Conservation (phyloP, 2,888 invertebrate species). For the Dastarcus helophoroides region DNA sequence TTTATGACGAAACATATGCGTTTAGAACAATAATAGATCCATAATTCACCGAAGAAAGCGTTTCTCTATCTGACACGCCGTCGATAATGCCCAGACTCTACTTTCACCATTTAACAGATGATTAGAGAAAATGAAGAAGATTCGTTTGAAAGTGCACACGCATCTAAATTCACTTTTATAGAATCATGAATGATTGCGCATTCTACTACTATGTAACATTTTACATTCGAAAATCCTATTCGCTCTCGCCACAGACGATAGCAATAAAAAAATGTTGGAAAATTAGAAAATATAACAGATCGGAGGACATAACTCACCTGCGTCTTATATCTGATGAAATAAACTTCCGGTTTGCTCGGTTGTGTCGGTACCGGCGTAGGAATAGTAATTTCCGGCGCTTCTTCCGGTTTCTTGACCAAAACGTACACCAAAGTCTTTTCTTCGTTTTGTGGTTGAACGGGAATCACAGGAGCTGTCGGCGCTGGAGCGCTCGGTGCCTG, state of each 20-base stretch:
- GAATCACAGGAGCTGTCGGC: constrained; percentile 70
- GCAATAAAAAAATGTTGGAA: too few relatives aligned
- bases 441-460: constrained; percentile 72
- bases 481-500: constrained; percentile 67
- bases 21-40: too few relatives aligned
- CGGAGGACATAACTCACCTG: constrained; percentile 44
- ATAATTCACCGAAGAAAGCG: too few relatives aligned
- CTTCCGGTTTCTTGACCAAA: constrained; percentile 81
- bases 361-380: constrained; percentile 71
- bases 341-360: constrained; percentile 83
- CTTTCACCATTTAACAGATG: constrained; percentile 15
- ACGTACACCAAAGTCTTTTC: constrained; percentile 86
- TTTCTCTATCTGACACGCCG: too few relatives aligned
- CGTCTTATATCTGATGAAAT: constrained; percentile 82
- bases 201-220: too few relatives aligned
- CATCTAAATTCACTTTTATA: too few relatives aligned
- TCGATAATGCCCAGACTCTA: constrained; percentile 16
- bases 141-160: constrained; percentile 1
- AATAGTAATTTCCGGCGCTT: constrained; percentile 70
- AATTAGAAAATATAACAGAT: too few relatives aligned
- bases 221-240: too few relatives aligned
- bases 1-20: too few relatives aligned
- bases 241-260: too few relatives aligned
- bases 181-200: too few relatives aligned
- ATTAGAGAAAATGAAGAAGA: constrained; percentile 10